Evolutionary conservation across 2,888 invertebrate species (phyloP), one percentile per base, ranked within the genome.

Genomic region (Cecidostiba fungosa): DNA sequence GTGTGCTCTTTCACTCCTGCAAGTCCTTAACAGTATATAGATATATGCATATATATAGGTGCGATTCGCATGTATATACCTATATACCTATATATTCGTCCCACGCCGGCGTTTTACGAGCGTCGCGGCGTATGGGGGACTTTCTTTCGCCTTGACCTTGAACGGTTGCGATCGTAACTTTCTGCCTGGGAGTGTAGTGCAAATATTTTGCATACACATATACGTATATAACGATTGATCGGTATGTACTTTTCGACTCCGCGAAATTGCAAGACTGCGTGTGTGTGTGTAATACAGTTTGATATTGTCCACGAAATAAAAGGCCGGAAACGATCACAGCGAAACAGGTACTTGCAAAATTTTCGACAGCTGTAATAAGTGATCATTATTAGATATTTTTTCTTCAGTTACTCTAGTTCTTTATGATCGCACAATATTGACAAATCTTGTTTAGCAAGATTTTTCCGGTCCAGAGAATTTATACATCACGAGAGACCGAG

Each of bases 61-160:
- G 12, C 12, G 62, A 62, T 62, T 19, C 50, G 50, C 50, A 10
- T 29, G 16, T 66, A 66, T 66, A 16, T 29, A 66, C 14, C 14
- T 29, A 62, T 23, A 23, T 23, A 59, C n/a, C n/a, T 5, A 59
- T 14, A n/a, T 66, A 66, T 66, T 62, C 77, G 36, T 77, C 23
- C 29, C 36, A 77, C 43, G 36, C 23, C 32, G 78, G 19, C n/a
- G 12, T n/a, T 23, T 36, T 32, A 36, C 59, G 59, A 36, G n/a
- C 19, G 26, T 26, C 5, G 3, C 10, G 12, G 43, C 10, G 16
- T 47, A 36, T 6, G 19, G 29, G 70, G 5, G 16, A 80, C 80
- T 80, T 80, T 80, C 80, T 80, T 80, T 80, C 59, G 26, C 54
- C 54, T 72, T 80, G 80, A 80, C 80, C 80, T 80, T 80, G 80